Conservation (phyloP, 1,140 invertebrate species). For the Hycleus phaleratus region DNA sequence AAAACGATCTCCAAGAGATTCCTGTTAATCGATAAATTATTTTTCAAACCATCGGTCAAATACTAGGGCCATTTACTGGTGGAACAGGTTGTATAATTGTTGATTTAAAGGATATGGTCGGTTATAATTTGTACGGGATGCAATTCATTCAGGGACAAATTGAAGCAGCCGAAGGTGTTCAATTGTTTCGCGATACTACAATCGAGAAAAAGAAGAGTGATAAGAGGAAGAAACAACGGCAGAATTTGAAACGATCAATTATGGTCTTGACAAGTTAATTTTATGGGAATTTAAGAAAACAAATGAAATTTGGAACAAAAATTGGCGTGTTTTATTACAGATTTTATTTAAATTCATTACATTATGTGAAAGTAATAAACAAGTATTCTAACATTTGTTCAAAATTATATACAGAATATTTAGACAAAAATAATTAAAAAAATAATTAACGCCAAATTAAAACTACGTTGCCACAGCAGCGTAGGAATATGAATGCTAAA, state of each 20-base stretch:
- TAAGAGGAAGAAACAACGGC: constrained; percentile 59
- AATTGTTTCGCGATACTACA: constrained; percentile 77
- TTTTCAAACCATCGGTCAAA: too few species aligned
- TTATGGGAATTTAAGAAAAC: background rate
- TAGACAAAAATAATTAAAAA: constrained; percentile 19
- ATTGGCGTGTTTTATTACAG: constrained; percentile 19
- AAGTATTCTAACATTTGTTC: constrained; percentile 25
- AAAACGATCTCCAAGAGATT: too few species aligned
- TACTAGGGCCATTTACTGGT: too few species aligned
- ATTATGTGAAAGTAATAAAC: constrained; percentile 29
- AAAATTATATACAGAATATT: constrained; percentile 20
- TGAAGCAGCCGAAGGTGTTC: constrained; percentile 73
- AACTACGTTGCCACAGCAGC: constrained; percentile 14
- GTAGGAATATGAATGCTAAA: constrained; percentile 17
- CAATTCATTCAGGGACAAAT: constrained; percentile 65
- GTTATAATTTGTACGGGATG: constrained; percentile 81
- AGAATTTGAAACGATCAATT: constrained; percentile 61
- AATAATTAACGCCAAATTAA: constrained; percentile 21
- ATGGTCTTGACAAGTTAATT: constrained; percentile 36
- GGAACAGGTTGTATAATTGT: too few species aligned
- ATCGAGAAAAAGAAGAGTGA: constrained; percentile 56
- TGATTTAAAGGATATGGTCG: constrained; percentile 66
- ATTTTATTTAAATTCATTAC: constrained; percentile 28
- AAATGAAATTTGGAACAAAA: background rate
- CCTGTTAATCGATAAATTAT: too few species aligned